Percentiles rank a stretch among this genome's conserved stretches.
phyloP scores from a whole-genome alignment of 2,888 invertebrate species.

The Sarcophaga rosellei region DNA sequence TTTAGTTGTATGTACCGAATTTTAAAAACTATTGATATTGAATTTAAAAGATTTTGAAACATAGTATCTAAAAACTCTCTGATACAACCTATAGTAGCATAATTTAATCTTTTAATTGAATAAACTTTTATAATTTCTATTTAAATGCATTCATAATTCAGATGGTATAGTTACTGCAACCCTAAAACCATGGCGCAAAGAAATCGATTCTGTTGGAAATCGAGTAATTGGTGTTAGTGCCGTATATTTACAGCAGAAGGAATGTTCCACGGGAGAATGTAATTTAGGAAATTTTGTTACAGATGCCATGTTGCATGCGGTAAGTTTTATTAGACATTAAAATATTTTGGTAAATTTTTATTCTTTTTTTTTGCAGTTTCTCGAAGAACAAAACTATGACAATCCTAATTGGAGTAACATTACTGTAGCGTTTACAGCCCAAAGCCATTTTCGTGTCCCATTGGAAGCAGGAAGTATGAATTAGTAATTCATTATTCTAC shows the following conservation, averaged over 20 bases:
- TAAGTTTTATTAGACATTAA: conserved; percentile 77
- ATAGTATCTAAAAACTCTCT: too few species aligned
- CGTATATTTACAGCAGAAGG: conserved; percentile 83
- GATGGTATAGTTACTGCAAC: conserved; percentile 84
- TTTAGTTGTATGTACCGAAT: too few species aligned
- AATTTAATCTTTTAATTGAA: neutral
- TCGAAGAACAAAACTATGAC: conserved; percentile 74
- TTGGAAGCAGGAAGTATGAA: conserved; percentile 84
- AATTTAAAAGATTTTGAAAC: too few species aligned
- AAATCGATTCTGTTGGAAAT: conserved; percentile 83
- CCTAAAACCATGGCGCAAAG: conserved; percentile 84
- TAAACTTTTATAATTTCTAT: neutral
- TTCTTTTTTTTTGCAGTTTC: conserved; percentile 68
- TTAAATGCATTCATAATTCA: conserved; percentile 72
- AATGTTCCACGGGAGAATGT: conserved; percentile 86
- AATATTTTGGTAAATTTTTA: neutral
- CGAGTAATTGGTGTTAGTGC: conserved; percentile 83
- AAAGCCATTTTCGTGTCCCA: conserved; percentile 86
- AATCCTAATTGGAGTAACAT: conserved; percentile 85
- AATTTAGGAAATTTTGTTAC: conserved; percentile 88
- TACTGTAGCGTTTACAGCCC: conserved; percentile 86
- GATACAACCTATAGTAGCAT: too few species aligned
- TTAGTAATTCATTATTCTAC: neutral
- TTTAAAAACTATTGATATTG: too few species aligned
- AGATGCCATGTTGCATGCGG: conserved; percentile 86